Conservation (phyloP, 1,140 invertebrate genomes). For the Apis laboriosa region DNA sequence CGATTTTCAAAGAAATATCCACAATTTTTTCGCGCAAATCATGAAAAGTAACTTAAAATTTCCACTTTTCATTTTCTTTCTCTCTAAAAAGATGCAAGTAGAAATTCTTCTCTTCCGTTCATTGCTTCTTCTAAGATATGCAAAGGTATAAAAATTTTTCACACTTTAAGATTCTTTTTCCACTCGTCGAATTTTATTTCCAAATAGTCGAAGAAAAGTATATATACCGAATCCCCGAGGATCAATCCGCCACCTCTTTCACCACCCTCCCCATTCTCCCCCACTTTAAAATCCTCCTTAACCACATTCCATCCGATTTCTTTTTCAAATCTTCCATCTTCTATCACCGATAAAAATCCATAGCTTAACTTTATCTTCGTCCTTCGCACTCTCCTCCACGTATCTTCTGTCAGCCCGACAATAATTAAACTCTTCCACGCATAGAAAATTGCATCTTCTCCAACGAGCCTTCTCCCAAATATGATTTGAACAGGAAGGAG, state of each 20-base stretch:
- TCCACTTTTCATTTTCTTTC: background rate
- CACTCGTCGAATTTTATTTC: background rate
- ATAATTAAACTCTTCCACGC: too few species aligned
- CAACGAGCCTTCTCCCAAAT: too few species aligned
- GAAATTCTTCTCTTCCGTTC: background rate
- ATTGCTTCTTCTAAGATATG: background rate
- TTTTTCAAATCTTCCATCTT: background rate
- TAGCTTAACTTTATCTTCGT: background rate
- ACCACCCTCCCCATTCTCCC: background rate
- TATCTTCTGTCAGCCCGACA: too few species aligned
- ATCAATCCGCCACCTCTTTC: background rate
- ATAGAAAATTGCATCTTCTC: too few species aligned
- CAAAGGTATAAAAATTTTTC: constrained; percentile 4
- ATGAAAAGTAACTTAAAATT: background rate
- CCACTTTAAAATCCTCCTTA: background rate
- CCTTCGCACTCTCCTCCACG: background rate
- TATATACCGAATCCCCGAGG: background rate
- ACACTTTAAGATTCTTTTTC: background rate
- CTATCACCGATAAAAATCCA: background rate
- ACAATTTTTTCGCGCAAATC: too few species aligned
- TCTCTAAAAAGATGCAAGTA: background rate
- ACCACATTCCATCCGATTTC: constrained; percentile 2
- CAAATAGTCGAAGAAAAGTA: background rate
- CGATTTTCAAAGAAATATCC: background rate
- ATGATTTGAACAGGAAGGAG: too few species aligned